Percentiles rank a stretch among this genome's conserved stretches.
Evolutionary conservation across 2,888 invertebrate genomes (phyloP).

Genomic region (Amiota minor): DNA sequence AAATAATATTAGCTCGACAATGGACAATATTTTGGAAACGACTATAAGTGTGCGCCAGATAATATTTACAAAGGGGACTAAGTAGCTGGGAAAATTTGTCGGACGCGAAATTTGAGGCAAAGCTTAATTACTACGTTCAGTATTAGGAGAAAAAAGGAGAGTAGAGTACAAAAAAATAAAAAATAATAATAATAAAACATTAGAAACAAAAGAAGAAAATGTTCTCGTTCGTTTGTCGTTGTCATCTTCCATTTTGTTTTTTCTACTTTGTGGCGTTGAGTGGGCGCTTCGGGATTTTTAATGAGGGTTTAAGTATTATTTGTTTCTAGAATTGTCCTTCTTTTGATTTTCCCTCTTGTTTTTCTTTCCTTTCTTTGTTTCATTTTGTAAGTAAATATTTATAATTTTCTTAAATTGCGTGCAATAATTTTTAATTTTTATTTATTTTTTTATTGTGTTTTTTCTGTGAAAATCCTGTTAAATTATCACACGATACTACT

Average conservation of each 20-base stretch:
- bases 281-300: slow-evolving; percentile 46
- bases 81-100: not conserved
- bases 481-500: not conserved
- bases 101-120: slow-evolving; percentile 21
- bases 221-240: slow-evolving; percentile 4
- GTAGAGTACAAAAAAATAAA: not conserved
- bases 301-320: slow-evolving; percentile 67
- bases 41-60: not conserved
- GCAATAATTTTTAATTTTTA: slow-evolving; percentile 65
- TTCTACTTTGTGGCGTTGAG: slow-evolving; percentile 25
- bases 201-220: too few relatives aligned
- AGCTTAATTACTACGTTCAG: slow-evolving; percentile 30
- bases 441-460: slow-evolving; percentile 51
- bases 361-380: slow-evolving; percentile 58
- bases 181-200: too few relatives aligned
- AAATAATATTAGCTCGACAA: slow-evolving; percentile 18
- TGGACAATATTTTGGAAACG: not conserved
- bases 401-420: slow-evolving; percentile 44
- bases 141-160: slow-evolving; percentile 20
- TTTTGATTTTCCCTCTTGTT: slow-evolving; percentile 35
- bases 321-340: slow-evolving; percentile 51
- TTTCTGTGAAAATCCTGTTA: not conserved
- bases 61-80: not conserved
- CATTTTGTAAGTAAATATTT: slow-evolving; percentile 25
- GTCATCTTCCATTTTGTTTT: slow-evolving; percentile 9